Evolutionary conservation across 2,797 vertebrate species (phyloP).

Genomic region (Leucoraja ocellata): DNA sequence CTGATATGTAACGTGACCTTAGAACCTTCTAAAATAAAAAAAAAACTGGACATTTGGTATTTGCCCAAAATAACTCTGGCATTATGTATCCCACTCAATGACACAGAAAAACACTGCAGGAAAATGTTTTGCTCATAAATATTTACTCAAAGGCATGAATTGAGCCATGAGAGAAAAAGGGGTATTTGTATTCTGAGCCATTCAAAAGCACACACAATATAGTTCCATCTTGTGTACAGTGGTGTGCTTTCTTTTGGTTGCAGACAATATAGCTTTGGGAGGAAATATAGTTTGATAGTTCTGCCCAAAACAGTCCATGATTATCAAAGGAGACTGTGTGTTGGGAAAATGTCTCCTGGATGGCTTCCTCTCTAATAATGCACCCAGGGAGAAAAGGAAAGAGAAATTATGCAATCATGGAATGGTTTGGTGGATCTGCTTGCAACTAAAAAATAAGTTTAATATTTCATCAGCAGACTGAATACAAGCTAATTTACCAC

Average conservation of each 20-base stretch:
- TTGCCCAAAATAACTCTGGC: background rate
- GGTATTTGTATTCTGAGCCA: background rate
- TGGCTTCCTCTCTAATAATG: background rate
- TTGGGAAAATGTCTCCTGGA: background rate
- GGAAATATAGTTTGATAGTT: background rate
- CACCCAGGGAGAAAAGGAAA: background rate
- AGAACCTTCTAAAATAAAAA: background rate
- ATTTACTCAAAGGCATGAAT: background rate
- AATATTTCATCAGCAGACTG: background rate
- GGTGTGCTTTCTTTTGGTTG: background rate
- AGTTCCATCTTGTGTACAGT: background rate
- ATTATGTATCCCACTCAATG: background rate
- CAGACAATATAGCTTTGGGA: background rate
- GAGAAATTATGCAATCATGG: background rate
- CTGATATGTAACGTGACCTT: background rate
- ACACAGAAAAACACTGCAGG: background rate
- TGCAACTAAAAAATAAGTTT: background rate
- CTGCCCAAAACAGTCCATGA: background rate
- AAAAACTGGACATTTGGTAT: background rate
- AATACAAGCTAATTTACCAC: background rate
- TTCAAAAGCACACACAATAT: background rate
- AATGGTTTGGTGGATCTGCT: background rate
- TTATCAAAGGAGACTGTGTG: background rate
- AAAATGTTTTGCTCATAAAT: background rate
- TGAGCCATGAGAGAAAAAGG: background rate